Percentiles rank a stretch among this genome's conserved stretches.
Evolutionary conservation across 2,888 invertebrate genomes (phyloP).

Genomic region (Cancer borealis): DNA sequence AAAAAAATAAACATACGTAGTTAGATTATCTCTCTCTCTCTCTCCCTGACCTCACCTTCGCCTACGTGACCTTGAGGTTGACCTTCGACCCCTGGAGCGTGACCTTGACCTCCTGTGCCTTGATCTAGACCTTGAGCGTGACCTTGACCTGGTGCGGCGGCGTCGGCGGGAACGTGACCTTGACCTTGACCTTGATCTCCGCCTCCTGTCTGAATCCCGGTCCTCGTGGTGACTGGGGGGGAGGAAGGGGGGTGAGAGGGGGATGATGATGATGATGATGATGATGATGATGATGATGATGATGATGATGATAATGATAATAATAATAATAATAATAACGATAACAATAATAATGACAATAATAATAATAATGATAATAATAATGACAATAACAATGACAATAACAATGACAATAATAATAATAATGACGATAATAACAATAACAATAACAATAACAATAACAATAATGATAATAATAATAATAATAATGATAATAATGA

Average conservation of each 20-base stretch:
- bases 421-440: too few relatives aligned
- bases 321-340: too few relatives aligned
- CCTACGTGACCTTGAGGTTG: conserved; percentile 73
- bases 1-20: too few relatives aligned
- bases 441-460: background rate
- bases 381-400: too few relatives aligned
- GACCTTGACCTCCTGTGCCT: conserved; percentile 79
- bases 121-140: conserved; percentile 79
- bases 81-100: conserved; percentile 79
- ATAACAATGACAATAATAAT: background rate
- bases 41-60: conserved; percentile 49
- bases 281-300: background rate
- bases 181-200: conserved; percentile 73
- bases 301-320: background rate
- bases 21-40: background rate
- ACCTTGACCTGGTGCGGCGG: conserved; percentile 79
- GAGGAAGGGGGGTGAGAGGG: background rate
- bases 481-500: background rate
- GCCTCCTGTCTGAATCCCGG: conserved; percentile 58
- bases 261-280: background rate
- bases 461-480: too few relatives aligned
- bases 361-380: background rate
- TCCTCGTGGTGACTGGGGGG: conserved; percentile 63
- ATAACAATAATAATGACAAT: background rate
- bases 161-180: conserved; percentile 80